Evolutionary conservation across 2,113 vertebrate genomes (phyloP).

Genomic region (Microtus montanus): DNA sequence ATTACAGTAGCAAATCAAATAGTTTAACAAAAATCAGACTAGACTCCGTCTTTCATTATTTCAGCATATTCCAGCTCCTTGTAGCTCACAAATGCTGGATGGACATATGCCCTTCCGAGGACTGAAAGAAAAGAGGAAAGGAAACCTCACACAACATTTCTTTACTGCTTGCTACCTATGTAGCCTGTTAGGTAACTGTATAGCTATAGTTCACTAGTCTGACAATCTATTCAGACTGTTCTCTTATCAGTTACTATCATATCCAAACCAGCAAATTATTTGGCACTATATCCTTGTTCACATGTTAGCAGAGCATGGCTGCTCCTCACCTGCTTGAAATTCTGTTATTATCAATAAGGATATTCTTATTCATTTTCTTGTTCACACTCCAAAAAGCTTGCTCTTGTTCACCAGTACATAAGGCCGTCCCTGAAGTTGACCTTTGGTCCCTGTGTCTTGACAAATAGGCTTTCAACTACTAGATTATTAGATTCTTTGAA

Average conservation of each 20-base stretch:
- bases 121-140: background rate
- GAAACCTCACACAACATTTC: background rate
- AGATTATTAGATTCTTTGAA: background rate
- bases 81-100: background rate
- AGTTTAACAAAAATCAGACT: background rate
- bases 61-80: background rate
- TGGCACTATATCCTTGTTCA: background rate
- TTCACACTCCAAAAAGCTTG: too few species aligned
- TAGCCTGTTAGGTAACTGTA: background rate
- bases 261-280: background rate
- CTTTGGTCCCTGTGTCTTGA: background rate
- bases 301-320: background rate
- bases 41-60: background rate
- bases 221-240: background rate
- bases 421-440: background rate
- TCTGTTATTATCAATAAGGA: background rate
- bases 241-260: background rate
- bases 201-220: background rate
- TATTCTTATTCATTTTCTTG: background rate
- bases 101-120: background rate
- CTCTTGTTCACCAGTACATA: background rate
- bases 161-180: background rate
- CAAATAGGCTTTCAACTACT: background rate
- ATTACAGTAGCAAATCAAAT: background rate
- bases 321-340: background rate